A percentile compares a stretch with the other conserved stretches of the same genome.
Conservation (phyloP, 2,113 vertebrate genomes). For the Noctilio leporinus region DNA sequence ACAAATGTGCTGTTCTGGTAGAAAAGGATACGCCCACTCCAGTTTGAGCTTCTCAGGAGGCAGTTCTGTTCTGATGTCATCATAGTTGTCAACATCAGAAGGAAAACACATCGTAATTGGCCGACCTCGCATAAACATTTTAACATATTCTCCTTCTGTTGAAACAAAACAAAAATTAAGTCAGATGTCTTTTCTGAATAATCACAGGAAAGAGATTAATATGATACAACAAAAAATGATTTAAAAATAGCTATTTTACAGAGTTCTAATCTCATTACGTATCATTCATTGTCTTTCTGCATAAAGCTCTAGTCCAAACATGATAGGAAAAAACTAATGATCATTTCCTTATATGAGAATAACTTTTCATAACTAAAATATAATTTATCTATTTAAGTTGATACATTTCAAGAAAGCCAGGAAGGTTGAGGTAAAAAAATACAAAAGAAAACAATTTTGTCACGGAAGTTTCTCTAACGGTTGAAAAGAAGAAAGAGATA, state of each 20-base stretch:
- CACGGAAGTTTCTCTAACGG: background rate
- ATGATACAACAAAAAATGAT: conserved; percentile 1
- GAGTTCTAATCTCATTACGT: background rate
- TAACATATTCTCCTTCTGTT: conserved; percentile 95
- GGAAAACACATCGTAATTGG: conserved; percentile 99
- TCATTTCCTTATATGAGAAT: conserved; percentile 14
- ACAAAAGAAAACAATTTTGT: background rate
- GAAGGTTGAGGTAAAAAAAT: background rate
- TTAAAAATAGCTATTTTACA: conserved; percentile 9
- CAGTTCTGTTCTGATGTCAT: conserved; percentile 91
- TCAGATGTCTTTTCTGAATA: conserved; percentile 46
- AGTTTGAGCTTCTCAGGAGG: conserved; percentile 95
- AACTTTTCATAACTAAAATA: conserved; percentile 40
- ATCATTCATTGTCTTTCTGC: background rate
- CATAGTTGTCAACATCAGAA: conserved; percentile 93
- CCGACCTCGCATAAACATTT: conserved; percentile 99
- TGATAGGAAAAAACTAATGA: background rate
- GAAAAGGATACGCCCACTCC: conserved; percentile 98
- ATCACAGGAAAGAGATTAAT: background rate
- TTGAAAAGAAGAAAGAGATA: background rate
- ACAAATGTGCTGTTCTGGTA: background rate
- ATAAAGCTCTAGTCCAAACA: conserved; percentile 15
- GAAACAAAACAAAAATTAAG: conserved; percentile 72
- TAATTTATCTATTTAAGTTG: background rate
- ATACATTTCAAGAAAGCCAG: background rate